A percentile compares a stretch with the other conserved stretches of the same genome.
Evolutionary conservation across 2,797 vertebrate species (phyloP).

Genomic region (Pithecia hirsuta): DNA sequence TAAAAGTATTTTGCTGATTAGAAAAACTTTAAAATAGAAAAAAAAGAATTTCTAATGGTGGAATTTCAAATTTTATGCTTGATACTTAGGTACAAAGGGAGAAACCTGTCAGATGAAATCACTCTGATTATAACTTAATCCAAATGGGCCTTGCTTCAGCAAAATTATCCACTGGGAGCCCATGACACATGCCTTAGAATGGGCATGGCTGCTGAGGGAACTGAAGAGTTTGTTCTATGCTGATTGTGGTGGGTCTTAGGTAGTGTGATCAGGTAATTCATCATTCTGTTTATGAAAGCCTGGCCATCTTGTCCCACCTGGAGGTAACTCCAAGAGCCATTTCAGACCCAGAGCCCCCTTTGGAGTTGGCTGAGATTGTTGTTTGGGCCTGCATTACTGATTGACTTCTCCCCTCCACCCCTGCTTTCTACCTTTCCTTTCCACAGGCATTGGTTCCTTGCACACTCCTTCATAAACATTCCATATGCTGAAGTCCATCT

Average conservation of each 20-base stretch:
- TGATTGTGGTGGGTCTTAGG: background rate
- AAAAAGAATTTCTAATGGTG: background rate
- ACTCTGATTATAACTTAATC: background rate
- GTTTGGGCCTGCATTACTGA: background rate
- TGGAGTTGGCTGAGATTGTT: background rate
- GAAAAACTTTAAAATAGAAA: background rate
- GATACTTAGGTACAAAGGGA: background rate
- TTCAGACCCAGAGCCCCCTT: background rate
- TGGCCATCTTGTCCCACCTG: background rate
- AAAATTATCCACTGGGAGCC: background rate
- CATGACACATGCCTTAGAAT: background rate
- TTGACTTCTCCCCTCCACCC: background rate
- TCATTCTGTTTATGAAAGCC: background rate
- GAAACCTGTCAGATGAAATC: background rate
- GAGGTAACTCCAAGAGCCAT: background rate
- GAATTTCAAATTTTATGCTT: slow-evolving; percentile 20
- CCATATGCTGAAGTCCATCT: background rate
- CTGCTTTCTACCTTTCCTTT: background rate
- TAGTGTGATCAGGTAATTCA: background rate
- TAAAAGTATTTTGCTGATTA: background rate
- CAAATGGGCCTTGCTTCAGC: background rate
- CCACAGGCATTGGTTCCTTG: background rate
- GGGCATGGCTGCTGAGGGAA: background rate
- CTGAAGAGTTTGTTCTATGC: background rate
- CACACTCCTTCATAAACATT: background rate